Percentiles rank a stretch among this genome's conserved stretches.
Conservation (phyloP, 1,140 invertebrate species). For the Tetramorium parvispinum region DNA sequence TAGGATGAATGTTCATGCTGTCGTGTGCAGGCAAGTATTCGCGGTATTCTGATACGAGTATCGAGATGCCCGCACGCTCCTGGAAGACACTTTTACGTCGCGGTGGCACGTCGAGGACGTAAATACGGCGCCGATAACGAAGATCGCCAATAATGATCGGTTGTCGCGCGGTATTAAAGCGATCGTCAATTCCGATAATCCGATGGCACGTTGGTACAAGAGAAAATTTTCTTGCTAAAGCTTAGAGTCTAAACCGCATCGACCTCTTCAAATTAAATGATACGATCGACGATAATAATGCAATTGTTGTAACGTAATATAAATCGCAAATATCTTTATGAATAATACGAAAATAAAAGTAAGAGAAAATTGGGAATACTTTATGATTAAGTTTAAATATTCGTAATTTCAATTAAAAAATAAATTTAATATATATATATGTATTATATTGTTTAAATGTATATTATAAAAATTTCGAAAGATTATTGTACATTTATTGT, state of each 20-base stretch:
- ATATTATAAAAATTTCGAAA: not conserved
- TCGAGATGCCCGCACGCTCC: slow-evolving; percentile 21
- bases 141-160: not conserved
- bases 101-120: not conserved
- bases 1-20: slow-evolving; percentile 62
- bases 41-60: slow-evolving; percentile 39
- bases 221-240: slow-evolving; percentile 11
- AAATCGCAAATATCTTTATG: not conserved
- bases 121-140: slow-evolving; percentile 32
- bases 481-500: not conserved
- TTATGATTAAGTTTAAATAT: not conserved
- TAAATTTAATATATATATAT: not conserved
- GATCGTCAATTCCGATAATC: slow-evolving; percentile 32
- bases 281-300: slow-evolving; percentile 11
- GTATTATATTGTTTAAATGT: too few relatives aligned
- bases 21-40: slow-evolving; percentile 56
- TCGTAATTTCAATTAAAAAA: not conserved
- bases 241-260: not conserved
- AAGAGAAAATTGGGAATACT: not conserved
- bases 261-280: not conserved
- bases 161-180: slow-evolving; percentile 33
- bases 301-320: not conserved
- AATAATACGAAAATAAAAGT: not conserved
- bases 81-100: slow-evolving; percentile 6
- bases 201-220: too few relatives aligned